Conservation (phyloP, 2,113 vertebrate species). For the Dascyllus trimaculatus region DNA sequence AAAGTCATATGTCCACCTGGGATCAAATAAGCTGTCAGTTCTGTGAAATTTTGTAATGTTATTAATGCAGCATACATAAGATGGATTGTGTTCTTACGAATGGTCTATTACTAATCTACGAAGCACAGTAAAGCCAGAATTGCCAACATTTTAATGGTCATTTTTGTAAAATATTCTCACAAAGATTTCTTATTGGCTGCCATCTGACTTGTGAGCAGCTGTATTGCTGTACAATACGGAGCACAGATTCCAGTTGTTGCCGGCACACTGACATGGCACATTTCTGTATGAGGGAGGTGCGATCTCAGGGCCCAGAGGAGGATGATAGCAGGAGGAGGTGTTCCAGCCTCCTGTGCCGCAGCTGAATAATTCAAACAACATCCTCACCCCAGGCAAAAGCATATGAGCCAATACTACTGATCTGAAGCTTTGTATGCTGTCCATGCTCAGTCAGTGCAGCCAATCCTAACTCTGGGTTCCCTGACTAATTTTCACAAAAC, state of each 20-base stretch:
- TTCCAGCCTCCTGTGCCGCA: conserved; percentile 33
- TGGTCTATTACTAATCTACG: no score
- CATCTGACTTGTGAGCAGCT: neutral
- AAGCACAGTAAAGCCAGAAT: no score
- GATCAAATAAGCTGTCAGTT: no score
- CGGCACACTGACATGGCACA: neutral
- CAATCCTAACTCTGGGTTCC: conserved; percentile 16
- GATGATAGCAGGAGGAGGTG: conserved; percentile 42
- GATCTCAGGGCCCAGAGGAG: conserved; percentile 4
- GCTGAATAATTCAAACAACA: conserved; percentile 68
- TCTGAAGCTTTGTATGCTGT: conserved; percentile 34
- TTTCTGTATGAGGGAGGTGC: neutral
- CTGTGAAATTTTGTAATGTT: no score
- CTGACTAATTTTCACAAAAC: neutral
- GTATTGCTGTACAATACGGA: neutral
- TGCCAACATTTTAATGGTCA: no score
- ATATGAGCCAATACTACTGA: conserved; percentile 26
- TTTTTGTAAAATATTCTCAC: neutral
- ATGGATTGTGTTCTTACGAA: no score
- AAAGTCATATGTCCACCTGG: no score
- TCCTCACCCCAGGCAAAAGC: conserved; percentile 51
- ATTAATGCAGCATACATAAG: no score
- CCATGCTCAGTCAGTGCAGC: conserved; percentile 22
- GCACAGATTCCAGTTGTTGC: neutral
- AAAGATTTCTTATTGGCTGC: no score